Base-by-base conservation (phyloP, 2,797 vertebrate species). In the Helarctos malayanus region DNA sequence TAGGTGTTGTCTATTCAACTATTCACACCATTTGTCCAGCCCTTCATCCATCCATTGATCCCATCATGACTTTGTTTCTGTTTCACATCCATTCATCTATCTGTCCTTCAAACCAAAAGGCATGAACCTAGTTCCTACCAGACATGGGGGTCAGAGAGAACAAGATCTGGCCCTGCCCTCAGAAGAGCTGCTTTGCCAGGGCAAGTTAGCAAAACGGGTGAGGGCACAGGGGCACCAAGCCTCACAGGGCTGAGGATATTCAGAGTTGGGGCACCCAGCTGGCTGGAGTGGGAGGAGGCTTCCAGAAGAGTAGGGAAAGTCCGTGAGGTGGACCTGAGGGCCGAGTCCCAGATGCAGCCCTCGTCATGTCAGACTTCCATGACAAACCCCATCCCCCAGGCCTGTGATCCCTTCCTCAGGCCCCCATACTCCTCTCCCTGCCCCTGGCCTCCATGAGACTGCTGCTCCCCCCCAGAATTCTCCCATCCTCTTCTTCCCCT, bases 381-480 rank as follows among this genome's bases (percentile, higher is more conserved):
- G 8, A 56, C 38, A 87, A 83, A 57, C 32, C 7, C 59, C 21
- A 27, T 41, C 35, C 18, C 38, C 23, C 47, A 57, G 68, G 59
- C 78, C 59, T 76, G 75, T 5, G 0, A 19, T 32, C 41, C 35
- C 59, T 47, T n/a, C 45, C 11, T 9, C 21, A 45, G 23, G 54
- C 18, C n/a, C 71, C 21, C 3, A 3, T 6, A 7, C 1, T 4
- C 41, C 59, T 27, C n/a, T 45, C 4, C 16, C 25, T 0, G 25
- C 38, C 79, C 65, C 78, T 73, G 59, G n/a, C 27, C 52, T 59
- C 79, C 16, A 0, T 4, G n/a, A 49, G n/a, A 38, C 38, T 86
- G 25, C 63, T 73, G 78, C 27, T 18, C 38, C 41, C 56, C 49
- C 23, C 2, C 7, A 4, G 32, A 23, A 19, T 8, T 38, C 57